A percentile compares a stretch with the other conserved stretches of the same genome.
Conservation (phyloP, 2,113 vertebrate genomes). For the Tauraco erythrolophus region DNA sequence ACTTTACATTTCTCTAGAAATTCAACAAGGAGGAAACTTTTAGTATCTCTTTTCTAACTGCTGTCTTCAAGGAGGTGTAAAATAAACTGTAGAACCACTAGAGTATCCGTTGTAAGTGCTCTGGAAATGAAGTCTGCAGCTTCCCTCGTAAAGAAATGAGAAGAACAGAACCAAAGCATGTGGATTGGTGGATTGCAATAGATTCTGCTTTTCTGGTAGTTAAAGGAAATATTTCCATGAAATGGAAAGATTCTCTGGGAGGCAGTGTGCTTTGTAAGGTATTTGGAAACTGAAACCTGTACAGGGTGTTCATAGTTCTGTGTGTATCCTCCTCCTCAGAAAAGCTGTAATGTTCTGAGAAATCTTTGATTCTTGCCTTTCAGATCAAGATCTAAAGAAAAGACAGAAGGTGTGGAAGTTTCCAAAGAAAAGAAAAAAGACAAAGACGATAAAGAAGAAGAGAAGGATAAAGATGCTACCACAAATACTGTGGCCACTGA, state of each 20-base stretch:
- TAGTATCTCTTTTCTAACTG: neutral
- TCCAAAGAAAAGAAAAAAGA: conserved; percentile 93
- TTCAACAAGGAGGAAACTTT: neutral
- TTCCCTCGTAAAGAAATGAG: neutral
- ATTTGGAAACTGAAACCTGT: neutral
- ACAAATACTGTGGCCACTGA: conserved; percentile 64
- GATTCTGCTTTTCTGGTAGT: neutral
- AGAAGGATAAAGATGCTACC: conserved; percentile 92
- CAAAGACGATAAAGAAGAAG: conserved; percentile 96
- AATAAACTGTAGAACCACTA: neutral
- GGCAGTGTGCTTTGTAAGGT: neutral
- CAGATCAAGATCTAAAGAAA: conserved; percentile 91
- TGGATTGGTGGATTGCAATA: rapidly evolving
- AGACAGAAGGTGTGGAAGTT: conserved; percentile 83
- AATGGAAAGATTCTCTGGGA: neutral
- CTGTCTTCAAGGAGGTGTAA: neutral
- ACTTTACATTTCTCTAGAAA: neutral
- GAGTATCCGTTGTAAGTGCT: neutral
- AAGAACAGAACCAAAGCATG: neutral
- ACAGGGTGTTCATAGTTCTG: neutral
- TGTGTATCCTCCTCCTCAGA: neutral
- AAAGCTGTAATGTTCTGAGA: neutral
- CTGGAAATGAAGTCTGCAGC: neutral
- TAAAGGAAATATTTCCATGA: neutral
- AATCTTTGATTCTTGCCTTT: neutral